Conservation (phyloP, 2,888 invertebrate genomes). For the Psylliodes chrysocephalus region DNA sequence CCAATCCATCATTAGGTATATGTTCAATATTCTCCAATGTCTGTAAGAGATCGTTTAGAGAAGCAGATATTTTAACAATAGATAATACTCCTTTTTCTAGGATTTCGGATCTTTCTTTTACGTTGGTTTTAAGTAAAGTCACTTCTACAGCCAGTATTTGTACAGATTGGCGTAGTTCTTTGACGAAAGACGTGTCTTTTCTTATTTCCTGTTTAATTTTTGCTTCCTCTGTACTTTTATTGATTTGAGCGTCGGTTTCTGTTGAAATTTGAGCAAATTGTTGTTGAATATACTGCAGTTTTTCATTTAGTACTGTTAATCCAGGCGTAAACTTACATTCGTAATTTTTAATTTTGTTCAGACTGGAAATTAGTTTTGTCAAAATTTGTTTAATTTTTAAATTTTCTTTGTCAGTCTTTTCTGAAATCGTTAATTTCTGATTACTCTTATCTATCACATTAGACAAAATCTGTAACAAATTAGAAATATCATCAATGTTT, state of each 20-base stretch:
- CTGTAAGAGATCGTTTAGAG: conserved; percentile 10
- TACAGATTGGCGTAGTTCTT: conserved; percentile 29
- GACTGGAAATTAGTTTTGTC: neutral
- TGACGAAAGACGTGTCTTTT: conserved; percentile 21
- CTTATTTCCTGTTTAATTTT: too few relatives aligned
- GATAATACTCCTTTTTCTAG: conserved; percentile 38
- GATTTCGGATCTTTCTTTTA: conserved; percentile 12
- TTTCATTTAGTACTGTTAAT: neutral
- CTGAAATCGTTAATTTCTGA: conserved; percentile 17
- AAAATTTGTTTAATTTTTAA: conserved; percentile 12
- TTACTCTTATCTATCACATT: neutral
- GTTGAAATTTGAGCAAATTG: neutral
- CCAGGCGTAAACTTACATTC: neutral
- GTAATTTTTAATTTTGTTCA: neutral
- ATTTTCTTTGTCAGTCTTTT: conserved; percentile 17
- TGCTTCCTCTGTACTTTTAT: too few relatives aligned
- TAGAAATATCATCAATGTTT: neutral
- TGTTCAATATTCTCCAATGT: conserved; percentile 20
- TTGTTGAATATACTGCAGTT: neutral
- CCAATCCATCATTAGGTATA: neutral
- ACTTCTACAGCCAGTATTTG: neutral
- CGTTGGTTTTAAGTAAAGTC: conserved; percentile 4
- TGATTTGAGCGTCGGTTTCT: too few relatives aligned
- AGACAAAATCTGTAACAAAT: neutral
- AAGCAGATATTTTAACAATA: conserved; percentile 32